Conservation (phyloP, 1,140 invertebrate species). For the Drosophila navojoa region DNA sequence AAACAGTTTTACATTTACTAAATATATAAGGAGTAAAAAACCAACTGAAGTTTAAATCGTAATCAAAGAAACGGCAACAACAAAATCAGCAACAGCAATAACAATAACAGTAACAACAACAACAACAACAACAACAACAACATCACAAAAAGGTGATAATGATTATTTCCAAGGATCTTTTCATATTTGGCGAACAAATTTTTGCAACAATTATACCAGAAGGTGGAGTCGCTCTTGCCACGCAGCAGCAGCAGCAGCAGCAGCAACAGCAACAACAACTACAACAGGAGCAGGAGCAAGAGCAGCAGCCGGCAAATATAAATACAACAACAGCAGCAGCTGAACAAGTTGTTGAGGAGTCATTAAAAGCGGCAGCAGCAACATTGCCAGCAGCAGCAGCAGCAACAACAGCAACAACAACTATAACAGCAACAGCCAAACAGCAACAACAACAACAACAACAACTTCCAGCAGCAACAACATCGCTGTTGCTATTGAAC, state of each 20-base stretch:
- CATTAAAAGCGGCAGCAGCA: slow-evolving; percentile 67
- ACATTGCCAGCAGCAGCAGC: slow-evolving; percentile 36
- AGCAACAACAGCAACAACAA: slow-evolving; percentile 30
- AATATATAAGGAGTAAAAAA: slow-evolving; percentile 27
- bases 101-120: slow-evolving; percentile 14
- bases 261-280: slow-evolving; percentile 30
- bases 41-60: slow-evolving; percentile 28
- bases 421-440: slow-evolving; percentile 45
- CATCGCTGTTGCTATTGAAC: slow-evolving; percentile 39
- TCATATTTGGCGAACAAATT: slow-evolving; percentile 83
- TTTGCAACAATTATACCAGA: slow-evolving; percentile 83
- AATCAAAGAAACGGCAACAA: slow-evolving; percentile 21
- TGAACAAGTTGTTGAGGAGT: slow-evolving; percentile 79
- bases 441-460: slow-evolving; percentile 50
- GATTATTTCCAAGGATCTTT: slow-evolving; percentile 84
- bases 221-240: slow-evolving; percentile 66
- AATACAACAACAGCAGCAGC: slow-evolving; percentile 59
- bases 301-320: slow-evolving; percentile 15
- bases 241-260: slow-evolving; percentile 59
- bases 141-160: slow-evolving; percentile 80
- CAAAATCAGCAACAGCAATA: slow-evolving; percentile 39
- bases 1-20: slow-evolving; percentile 52
- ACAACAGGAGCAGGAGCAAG: slow-evolving; percentile 1
- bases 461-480: slow-evolving; percentile 20
- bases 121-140: slow-evolving; percentile 42